Conservation (phyloP, 30 jellyfish, hydroid and myxozoan genomes). For the Hydra vulgaris region DNA sequence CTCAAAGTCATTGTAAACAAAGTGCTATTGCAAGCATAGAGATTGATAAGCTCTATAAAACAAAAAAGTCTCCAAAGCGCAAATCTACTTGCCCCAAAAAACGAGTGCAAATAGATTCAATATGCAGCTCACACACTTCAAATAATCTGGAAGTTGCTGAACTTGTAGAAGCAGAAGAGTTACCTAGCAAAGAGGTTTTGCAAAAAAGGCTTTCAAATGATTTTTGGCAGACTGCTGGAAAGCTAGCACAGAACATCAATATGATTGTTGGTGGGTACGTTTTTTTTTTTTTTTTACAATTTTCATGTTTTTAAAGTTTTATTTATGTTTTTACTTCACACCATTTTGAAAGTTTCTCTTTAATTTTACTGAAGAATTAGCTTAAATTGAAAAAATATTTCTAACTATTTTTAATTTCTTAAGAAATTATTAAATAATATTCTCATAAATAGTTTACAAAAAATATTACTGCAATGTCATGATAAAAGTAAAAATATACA, state of each 20-base stretch:
- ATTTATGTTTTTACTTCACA: no score
- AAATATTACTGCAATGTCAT: no score
- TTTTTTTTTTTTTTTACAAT: background rate
- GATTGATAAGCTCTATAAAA: background rate
- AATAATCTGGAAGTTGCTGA: background rate
- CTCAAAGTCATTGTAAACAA: background rate
- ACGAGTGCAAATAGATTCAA: background rate
- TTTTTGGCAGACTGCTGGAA: background rate
- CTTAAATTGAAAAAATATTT: no score
- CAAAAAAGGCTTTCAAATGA: background rate
- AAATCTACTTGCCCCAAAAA: background rate
- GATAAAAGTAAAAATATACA: no score
- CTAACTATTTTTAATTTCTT: no score
- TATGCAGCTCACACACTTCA: background rate
- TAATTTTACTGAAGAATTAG: no score
- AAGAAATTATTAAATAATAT: no score
- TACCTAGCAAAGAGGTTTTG: background rate
- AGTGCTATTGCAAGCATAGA: background rate
- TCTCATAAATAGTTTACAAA: no score
- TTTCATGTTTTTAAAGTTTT: no score
- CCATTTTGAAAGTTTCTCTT: no score
- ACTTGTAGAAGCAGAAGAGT: background rate
- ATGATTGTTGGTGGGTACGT: constrained; percentile 9
- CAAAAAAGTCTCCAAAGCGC: background rate
- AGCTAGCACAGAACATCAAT: constrained; percentile 13